Evolutionary conservation across 2,888 invertebrate species (phyloP), one percentile per base, ranked within the genome.

Genomic region (Hedya salicella): DNA sequence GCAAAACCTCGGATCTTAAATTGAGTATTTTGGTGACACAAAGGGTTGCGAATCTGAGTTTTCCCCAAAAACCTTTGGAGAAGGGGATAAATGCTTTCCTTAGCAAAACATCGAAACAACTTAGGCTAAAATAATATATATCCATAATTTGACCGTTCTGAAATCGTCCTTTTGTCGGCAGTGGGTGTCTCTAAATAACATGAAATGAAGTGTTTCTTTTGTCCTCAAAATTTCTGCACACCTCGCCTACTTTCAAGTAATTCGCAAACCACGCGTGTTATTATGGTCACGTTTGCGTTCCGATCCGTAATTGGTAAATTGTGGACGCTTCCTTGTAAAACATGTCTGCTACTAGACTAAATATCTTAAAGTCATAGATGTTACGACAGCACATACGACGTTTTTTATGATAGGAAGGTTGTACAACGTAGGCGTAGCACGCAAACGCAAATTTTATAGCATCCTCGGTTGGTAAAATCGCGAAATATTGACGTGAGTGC

Each of bases 211-310:
- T 25, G 25, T 25, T 25, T 25, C 4, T 6, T 25, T 25, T 25
- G 25, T 25, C 25, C 25, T 25, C 25, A 25, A 25, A 36, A 11
- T 36, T 36, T 25, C 0, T 9, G 2, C 36, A 36, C 2, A 32
- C 44, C 42, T 32, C 46, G 39, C 62, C 53, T 46, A 62, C 44
- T 42, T 52, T 42, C 13, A 16, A 21, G 25, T 44, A 36, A 62
- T 53, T 46, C 46, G 36, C 59, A 46, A 52, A 42, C n/a, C 17
- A 50, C 54, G 40, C 75, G 76, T 78, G 75, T 74, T 74, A 74
- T 78, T 77, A 77, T 68, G 74, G 68, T 68, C 72, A 66, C 74
- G 71, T 63, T 72, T 69, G 72, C 74, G 70, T 71, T 75, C 71
- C 68, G 65, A 64, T 66, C 70, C 65, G 70, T 72, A 68, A 75